These are phyloP conservation scores for Drosophila demipolita DNA, from an alignment of 2,888 invertebrate species.

Conservation along the genomic window DNA sequence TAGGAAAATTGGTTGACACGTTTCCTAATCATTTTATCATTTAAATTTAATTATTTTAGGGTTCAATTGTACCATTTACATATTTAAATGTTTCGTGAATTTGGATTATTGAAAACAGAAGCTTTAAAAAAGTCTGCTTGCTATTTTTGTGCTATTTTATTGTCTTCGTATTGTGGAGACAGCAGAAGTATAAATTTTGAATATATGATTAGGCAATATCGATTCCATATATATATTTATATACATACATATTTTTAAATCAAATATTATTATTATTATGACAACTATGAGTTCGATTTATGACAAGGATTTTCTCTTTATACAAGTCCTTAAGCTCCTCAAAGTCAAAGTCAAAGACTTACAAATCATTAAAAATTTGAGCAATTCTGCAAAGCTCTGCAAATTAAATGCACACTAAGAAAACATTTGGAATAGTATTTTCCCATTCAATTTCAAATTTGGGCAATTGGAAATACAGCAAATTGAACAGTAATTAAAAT, in stretches of 20 bases:
- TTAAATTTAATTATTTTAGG: background rate
- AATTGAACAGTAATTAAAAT: background rate
- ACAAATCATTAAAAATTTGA: background rate
- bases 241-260: background rate
- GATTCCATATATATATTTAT: background rate
- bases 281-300: background rate
- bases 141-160: background rate
- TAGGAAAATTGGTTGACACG: background rate
- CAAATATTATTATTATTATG: background rate
- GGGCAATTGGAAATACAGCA: background rate
- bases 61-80: background rate
- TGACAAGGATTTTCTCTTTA: background rate
- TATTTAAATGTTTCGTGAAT: background rate
- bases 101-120: background rate
- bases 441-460: background rate
- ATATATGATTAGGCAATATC: background rate
- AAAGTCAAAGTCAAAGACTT: no score
- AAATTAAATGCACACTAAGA: background rate
- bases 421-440: background rate
- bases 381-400: background rate
- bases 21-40: background rate
- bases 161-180: background rate
- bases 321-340: background rate
- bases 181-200: background rate
- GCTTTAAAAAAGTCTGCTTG: background rate